Conservation (phyloP, 2,888 invertebrate species). For the Anoncus sp. region DNA sequence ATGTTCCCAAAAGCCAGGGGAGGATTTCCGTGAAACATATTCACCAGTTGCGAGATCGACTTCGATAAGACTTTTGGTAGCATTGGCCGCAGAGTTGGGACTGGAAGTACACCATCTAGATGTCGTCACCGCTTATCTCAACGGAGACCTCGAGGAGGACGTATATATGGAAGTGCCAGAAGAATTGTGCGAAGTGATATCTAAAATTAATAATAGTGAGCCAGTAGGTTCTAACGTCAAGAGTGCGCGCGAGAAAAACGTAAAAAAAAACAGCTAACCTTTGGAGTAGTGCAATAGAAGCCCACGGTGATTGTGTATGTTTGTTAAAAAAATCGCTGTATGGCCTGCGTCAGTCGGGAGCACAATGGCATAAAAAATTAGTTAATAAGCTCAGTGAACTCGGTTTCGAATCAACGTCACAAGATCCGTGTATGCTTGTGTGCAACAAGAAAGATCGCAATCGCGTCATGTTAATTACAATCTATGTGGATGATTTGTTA, state of each 20-base stretch:
- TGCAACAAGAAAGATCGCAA: neutral
- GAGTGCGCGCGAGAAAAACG: neutral
- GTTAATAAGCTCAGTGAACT: conserved; percentile 26
- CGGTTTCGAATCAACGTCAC: conserved; percentile 19
- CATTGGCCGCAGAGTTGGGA: conserved; percentile 43
- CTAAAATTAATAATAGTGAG: conserved; percentile 30
- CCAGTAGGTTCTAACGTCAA: conserved; percentile 1
- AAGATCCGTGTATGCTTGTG: conserved; percentile 56
- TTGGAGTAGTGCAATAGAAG: conserved; percentile 19
- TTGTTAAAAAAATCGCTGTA: conserved; percentile 52
- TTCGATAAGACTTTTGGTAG: conserved; percentile 45
- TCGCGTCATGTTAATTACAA: conserved; percentile 37
- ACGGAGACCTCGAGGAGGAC: conserved; percentile 46
- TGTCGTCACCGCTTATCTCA: conserved; percentile 54
- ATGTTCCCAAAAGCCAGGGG: conserved; percentile 49
- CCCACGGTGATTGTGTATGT: conserved; percentile 46
- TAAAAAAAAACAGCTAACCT: conserved; percentile 38
- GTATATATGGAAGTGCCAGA: conserved; percentile 55
- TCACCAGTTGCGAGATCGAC: conserved; percentile 52
- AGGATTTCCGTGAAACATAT: conserved; percentile 48
- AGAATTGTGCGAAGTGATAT: conserved; percentile 28
- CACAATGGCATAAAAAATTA: conserved; percentile 55
- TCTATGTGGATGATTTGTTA: conserved; percentile 60
- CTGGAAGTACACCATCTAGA: conserved; percentile 57
- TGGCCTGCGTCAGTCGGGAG: conserved; percentile 52